phyloP scores from a whole-genome alignment of 2,113 vertebrate species.

The Pseudolaguvia tuberculata region DNA sequence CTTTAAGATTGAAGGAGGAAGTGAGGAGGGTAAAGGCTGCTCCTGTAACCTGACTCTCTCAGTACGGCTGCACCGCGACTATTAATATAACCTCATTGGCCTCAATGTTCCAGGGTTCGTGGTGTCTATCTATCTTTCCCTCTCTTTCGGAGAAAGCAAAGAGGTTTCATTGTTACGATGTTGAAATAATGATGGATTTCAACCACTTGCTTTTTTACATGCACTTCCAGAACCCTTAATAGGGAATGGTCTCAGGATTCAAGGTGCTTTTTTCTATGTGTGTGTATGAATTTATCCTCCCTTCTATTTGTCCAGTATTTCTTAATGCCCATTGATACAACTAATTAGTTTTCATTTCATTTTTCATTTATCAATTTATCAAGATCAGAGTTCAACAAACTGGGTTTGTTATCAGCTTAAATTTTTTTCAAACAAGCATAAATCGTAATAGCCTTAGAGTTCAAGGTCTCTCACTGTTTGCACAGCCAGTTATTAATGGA shows the following conservation, averaged over 20 bases:
- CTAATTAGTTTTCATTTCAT: background rate
- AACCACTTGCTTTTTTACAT: background rate
- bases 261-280: slow-evolving; percentile 1
- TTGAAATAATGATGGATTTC: slow-evolving; percentile 16
- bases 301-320: background rate
- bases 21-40: slow-evolving; percentile 49
- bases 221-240: background rate
- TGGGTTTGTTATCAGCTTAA: background rate
- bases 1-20: slow-evolving; percentile 46
- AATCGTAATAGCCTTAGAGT: slow-evolving; percentile 6
- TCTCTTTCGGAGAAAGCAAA: slow-evolving; percentile 16
- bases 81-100: slow-evolving; percentile 32
- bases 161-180: slow-evolving; percentile 12
- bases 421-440: background rate
- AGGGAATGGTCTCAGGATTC: background rate
- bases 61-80: slow-evolving; percentile 27
- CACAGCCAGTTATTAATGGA: slow-evolving; percentile 2
- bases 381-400: background rate
- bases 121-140: slow-evolving; percentile 31
- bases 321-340: too few species aligned
- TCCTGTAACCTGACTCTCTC: slow-evolving; percentile 56
- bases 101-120: slow-evolving; percentile 17
- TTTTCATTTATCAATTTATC: background rate
- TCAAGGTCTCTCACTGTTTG: slow-evolving; percentile 25
- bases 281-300: background rate